Percentiles rank a stretch among this genome's conserved stretches.
Conservation (phyloP, 2,113 vertebrate genomes). For the Petrocephalus microphthalmus region DNA sequence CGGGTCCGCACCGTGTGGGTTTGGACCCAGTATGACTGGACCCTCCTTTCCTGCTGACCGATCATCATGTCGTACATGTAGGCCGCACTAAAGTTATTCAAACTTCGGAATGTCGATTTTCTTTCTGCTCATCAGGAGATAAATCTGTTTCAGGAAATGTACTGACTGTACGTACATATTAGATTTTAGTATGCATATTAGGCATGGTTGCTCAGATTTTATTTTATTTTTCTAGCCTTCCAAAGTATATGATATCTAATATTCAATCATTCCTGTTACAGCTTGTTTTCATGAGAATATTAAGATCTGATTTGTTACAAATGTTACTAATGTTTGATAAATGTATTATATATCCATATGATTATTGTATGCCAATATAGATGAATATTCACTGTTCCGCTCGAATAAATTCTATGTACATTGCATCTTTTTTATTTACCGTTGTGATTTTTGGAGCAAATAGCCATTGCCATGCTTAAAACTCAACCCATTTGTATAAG, state of each 20-base stretch:
- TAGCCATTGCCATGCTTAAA: background rate
- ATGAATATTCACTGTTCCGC: slow-evolving; percentile 33
- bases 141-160: background rate
- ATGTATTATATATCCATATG: slow-evolving; percentile 4
- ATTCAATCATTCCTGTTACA: slow-evolving; percentile 13
- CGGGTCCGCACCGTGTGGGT: background rate
- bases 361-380: slow-evolving; percentile 35
- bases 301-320: slow-evolving; percentile 23
- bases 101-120: slow-evolving; percentile 3
- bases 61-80: background rate
- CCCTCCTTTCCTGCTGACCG: background rate
- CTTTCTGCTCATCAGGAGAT: background rate
- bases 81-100: background rate
- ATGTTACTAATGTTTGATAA: slow-evolving; percentile 1
- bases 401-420: slow-evolving; percentile 47
- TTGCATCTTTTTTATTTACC: slow-evolving; percentile 21
- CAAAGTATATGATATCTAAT: slow-evolving; percentile 19
- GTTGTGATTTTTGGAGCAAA: background rate
- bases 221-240: slow-evolving; percentile 12
- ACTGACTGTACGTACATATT: background rate
- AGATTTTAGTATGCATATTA: background rate
- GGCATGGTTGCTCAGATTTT: slow-evolving; percentile 13
- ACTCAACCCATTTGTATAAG: background rate
- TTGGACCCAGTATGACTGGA: background rate
- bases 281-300: slow-evolving; percentile 35